Base-by-base conservation (phyloP, 1,140 invertebrate species). In the Chironomus striatipennis region DNA sequence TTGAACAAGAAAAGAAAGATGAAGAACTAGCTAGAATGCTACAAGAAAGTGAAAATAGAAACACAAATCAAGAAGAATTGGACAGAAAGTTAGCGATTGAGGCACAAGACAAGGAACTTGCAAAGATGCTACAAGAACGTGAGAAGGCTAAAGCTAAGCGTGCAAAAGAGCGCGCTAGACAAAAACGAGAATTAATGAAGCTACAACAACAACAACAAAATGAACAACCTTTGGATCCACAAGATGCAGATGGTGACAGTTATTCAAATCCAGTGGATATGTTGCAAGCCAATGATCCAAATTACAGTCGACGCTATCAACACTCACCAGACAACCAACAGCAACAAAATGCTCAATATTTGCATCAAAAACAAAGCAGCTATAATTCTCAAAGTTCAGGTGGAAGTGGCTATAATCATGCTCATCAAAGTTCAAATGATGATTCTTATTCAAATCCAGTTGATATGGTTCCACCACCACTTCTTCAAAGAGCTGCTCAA, bases 41-140 rank as follows among this genome's bases (percentile, higher is more conserved):
- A 75, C 85, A 83, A 80, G 87, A 86, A 74, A 83, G 87, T 78
- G 86, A 88, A 75, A 88, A 88, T 77, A 86, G 86, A 12, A 84
- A 88, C 75, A 85, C 87, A 76, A 85, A 86, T 20, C 84, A 89
- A 78, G 80, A 89, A 24, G 86, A 93, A 77, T 78, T 85, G 42
- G 92, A 95, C 83, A 87, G 81, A 12, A 75, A 89, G 79, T 86
- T 92, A 75, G 93, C 93, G 8, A 94, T 97, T 73, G 95, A 98
- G 83, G 91, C 91, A 5, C 94, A 97, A 81, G 95, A 98, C 81
- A 89, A 93, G 73, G 93, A 97, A 82, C 84, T 97, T 2, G 95
- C 95, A 0, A 88, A 90, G 79, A 88, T 97, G 80, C 84, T 98
- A 64, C 94, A 98, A 81, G 94, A 97, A 79, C 89, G 91, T 79